phyloP scores from a whole-genome alignment of 1,140 invertebrate species.

The Heliothis subflexa region DNA sequence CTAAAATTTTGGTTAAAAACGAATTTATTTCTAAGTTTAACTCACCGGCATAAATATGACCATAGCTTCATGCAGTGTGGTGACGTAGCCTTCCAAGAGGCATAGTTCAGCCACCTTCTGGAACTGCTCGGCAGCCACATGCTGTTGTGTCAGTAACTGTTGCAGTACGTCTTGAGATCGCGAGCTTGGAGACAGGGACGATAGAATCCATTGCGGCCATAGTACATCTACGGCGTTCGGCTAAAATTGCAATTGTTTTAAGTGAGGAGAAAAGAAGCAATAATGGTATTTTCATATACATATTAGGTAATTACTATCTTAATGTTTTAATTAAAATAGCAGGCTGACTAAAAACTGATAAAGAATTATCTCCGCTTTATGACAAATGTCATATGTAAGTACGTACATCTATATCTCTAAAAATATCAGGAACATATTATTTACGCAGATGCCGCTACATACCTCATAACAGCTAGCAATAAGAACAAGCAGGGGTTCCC shows the following conservation, averaged over 20 bases:
- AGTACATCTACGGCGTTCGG: slow-evolving; percentile 88
- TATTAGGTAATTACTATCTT: too few relatives aligned
- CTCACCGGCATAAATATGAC: slow-evolving; percentile 89
- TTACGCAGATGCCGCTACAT: slow-evolving; percentile 23
- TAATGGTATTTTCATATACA: too few relatives aligned
- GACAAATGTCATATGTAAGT: too few relatives aligned
- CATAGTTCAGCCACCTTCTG: slow-evolving; percentile 85
- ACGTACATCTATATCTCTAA: neutral
- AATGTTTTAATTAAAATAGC: too few relatives aligned
- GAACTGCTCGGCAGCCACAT: slow-evolving; percentile 70
- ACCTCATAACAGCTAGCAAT: slow-evolving; percentile 90
- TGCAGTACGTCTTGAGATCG: slow-evolving; percentile 69
- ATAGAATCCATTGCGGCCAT: slow-evolving; percentile 88
- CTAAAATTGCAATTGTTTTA: slow-evolving; percentile 70
- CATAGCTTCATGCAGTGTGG: slow-evolving; percentile 87
- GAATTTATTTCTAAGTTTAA: slow-evolving; percentile 9
- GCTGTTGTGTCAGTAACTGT: slow-evolving; percentile 67
- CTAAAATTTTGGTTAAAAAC: too few relatives aligned
- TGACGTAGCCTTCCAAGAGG: slow-evolving; percentile 84
- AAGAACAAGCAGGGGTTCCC: slow-evolving; percentile 87
- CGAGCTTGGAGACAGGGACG: slow-evolving; percentile 72
- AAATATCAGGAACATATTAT: neutral
- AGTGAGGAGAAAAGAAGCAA: neutral
- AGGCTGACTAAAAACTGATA: too few relatives aligned
- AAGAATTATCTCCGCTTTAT: too few relatives aligned